phyloP scores from a whole-genome alignment of 1,140 invertebrate genomes.

The Drosophila nebulosa region DNA sequence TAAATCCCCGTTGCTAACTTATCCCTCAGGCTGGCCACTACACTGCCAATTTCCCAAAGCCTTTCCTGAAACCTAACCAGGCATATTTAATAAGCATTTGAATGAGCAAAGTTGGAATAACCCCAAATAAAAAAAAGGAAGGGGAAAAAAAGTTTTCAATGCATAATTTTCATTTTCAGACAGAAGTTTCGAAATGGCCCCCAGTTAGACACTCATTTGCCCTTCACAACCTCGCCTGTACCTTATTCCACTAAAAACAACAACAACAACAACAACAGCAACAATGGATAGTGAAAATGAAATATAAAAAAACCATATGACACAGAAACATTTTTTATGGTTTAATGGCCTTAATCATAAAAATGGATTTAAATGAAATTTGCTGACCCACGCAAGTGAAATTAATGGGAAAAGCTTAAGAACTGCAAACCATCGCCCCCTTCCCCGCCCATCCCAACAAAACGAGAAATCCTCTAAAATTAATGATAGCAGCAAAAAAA shows the following conservation, averaged over 20 bases:
- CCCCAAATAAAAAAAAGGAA: conserved; percentile 25
- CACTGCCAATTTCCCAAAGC: neutral
- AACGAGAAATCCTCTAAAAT: conserved; percentile 50
- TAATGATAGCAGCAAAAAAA: conserved; percentile 22
- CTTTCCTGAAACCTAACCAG: conserved; percentile 9
- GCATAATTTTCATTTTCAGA: conserved; percentile 41
- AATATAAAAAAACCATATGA: conserved; percentile 9
- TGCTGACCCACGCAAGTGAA: conserved; percentile 66
- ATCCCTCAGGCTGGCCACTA: neutral
- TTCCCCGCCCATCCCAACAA: conserved; percentile 12
- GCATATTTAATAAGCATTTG: conserved; percentile 73
- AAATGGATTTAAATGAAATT: conserved; percentile 68
- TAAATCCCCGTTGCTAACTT: too few species aligned
- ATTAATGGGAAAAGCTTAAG: conserved; percentile 68
- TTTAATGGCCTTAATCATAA: conserved; percentile 60
- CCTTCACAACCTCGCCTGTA: neutral
- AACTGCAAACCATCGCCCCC: conserved; percentile 4
- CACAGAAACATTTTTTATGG: conserved; percentile 36
- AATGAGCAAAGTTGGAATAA: conserved; percentile 60
- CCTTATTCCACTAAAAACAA: neutral
- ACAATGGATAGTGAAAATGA: neutral
- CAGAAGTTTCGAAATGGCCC: conserved; percentile 34
- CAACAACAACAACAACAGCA: neutral
- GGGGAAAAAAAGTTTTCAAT: conserved; percentile 37
- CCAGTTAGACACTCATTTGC: conserved; percentile 40